Base-by-base conservation (phyloP, 2,797 vertebrate genomes). In the Accipiter superciliosus region DNA sequence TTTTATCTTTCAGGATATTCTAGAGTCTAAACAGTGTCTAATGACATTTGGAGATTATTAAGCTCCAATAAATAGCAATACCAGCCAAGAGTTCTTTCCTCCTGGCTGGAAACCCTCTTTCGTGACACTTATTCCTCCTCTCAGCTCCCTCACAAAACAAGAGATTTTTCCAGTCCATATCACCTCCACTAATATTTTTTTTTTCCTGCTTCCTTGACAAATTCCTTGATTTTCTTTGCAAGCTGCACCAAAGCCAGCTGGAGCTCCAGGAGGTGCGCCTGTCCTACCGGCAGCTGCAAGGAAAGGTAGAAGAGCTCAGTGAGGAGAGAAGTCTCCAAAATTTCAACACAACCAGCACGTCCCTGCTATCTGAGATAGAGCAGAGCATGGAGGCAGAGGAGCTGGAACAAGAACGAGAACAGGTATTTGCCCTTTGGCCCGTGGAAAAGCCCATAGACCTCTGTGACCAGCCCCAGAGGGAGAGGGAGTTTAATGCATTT, bases 381-480 rank as follows among this genome's bases (percentile, higher is more conserved):
- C 99, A 99, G 98, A 99, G 99, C 98, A 99, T 99, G 99, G 99
- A 99, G 97, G 99, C 99, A 33, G 99, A 99, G 96, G 99, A 99
- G 97, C 98, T 99, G 96, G 99, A 99, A 97, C 99, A 99, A 94
- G 99, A 99, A 97, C 96, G 99, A 93, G 99, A 99, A 87, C 99
- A 99, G 99, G 99, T 99, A 98, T 91, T 57, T 71, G 35, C 10
- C 20, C 16, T 71, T n/a, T 15, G 4, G 24, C 11, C 47, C 29
- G 53, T 78, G 73, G 58, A 42, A 67, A 91, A 87, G 50, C 25
- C 29, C 35, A 3, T 0, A 0, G 45, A 59, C 21, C 29, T 74
- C 71, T 90, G 33, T 74, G 53, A 73, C 40, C 47, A 65, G 26
- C 19, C 35, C 42, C 50, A 45, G 47, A 74, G n/a, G 45, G 63